A percentile compares a stretch with the other conserved stretches of the same genome.
These are phyloP conservation scores for Hirtodrosophila histrioides DNA, from an alignment of 2,888 invertebrate species.

Conservation along the genomic window DNA sequence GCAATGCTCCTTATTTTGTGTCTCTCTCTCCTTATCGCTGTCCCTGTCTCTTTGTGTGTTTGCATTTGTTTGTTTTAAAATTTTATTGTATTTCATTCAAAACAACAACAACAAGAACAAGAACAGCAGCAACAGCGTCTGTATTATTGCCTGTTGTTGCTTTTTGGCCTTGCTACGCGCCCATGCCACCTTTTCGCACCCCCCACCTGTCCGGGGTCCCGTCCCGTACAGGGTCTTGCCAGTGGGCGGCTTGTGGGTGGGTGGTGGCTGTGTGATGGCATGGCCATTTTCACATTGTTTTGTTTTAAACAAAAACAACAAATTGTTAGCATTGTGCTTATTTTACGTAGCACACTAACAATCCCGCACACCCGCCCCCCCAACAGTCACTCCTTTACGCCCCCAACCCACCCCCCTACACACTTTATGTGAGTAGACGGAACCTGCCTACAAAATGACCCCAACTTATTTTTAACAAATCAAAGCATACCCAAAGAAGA, in stretches of 20 bases:
- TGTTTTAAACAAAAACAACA: conserved; percentile 25
- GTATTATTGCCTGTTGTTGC: conserved; percentile 27
- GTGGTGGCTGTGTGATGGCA: conserved; percentile 6
- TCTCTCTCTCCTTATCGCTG: not conserved
- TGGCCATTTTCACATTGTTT: conserved; percentile 24
- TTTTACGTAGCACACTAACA: conserved; percentile 3
- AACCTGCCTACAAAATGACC: not conserved
- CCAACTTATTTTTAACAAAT: not conserved
- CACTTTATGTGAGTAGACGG: not conserved
- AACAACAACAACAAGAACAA: conserved; percentile 19
- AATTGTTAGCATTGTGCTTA: conserved; percentile 24
- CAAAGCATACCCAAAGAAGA: not conserved
- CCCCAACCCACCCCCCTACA: too few relatives aligned
- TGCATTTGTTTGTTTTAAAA: conserved; percentile 74
- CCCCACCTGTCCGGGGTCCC: not conserved
- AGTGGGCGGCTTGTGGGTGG: conserved; percentile 2
- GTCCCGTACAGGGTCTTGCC: too few relatives aligned
- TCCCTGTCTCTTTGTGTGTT: conserved; percentile 42
- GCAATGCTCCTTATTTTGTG: conserved; percentile 56
- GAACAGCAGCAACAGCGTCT: conserved; percentile 20
- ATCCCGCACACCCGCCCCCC: not conserved
- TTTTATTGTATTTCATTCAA: conserved; percentile 73
- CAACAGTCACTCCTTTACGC: not conserved
- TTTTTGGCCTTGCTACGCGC: conserved; percentile 11
- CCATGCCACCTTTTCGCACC: conserved; percentile 5